Percentiles rank a stretch among this genome's conserved stretches.
Conservation (phyloP, 92 coral and sea anemone species). For the Phymanthus crucifer region DNA sequence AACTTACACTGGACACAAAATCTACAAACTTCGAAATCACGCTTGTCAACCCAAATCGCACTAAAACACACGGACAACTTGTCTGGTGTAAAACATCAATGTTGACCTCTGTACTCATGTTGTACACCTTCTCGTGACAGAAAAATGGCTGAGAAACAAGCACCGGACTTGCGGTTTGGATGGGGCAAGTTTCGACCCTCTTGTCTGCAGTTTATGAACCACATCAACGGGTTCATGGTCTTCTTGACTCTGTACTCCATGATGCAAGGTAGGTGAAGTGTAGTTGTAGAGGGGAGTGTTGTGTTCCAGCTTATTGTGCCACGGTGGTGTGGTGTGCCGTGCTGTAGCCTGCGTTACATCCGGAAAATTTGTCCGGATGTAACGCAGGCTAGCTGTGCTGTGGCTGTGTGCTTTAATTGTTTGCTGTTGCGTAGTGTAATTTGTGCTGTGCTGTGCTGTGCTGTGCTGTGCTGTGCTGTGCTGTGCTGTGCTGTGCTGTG, state of each 20-base stretch:
- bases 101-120: too few relatives aligned
- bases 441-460: background rate
- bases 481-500: background rate
- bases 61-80: too few relatives aligned
- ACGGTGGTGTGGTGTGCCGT: background rate
- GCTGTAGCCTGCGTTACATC: background rate
- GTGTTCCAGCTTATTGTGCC: background rate
- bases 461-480: background rate
- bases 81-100: too few relatives aligned
- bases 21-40: too few relatives aligned
- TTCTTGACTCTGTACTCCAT: conserved; percentile 6
- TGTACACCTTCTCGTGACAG: too few relatives aligned
- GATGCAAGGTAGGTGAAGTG: background rate
- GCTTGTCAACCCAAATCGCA: too few relatives aligned
- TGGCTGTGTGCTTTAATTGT: background rate
- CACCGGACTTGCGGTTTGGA: conserved; percentile 1
- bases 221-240: conserved; percentile 13
- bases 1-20: too few relatives aligned
- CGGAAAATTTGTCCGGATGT: too few relatives aligned
- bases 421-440: too few relatives aligned
- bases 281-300: background rate
- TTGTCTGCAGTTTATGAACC: conserved; percentile 23
- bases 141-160: background rate
- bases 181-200: conserved; percentile 18
- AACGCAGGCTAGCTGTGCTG: background rate